phyloP scores from a whole-genome alignment of 2,888 invertebrate species.

The Dasysyrphus tricinctus region DNA sequence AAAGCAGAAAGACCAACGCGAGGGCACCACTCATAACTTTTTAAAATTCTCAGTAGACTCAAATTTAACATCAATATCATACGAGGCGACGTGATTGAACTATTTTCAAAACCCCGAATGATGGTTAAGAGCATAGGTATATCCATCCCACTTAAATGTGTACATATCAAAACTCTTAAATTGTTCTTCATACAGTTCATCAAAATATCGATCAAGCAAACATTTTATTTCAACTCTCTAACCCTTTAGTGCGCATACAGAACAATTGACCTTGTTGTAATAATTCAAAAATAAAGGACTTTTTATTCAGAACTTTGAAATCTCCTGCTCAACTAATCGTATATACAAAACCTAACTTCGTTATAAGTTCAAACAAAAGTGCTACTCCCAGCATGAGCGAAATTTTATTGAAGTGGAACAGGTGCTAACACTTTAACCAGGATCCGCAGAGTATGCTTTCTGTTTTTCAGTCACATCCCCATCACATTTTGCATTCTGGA shows the following conservation, averaged over 20 bases:
- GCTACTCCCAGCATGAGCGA: neutral
- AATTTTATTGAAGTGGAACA: constrained; percentile 38
- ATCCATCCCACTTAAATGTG: neutral
- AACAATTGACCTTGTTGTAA: neutral
- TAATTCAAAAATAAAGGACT: neutral
- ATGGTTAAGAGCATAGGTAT: neutral
- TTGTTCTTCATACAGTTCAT: neutral
- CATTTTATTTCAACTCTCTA: neutral
- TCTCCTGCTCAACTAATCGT: neutral
- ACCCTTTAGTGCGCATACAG: too few relatives aligned
- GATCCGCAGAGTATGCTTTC: neutral
- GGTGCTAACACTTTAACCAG: constrained; percentile 5
- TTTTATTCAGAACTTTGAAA: neutral
- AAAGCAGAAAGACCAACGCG: too few relatives aligned
- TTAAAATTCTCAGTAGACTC: neutral
- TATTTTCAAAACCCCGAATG: neutral
- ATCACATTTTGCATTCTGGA: constrained; percentile 16
- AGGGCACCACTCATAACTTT: too few relatives aligned
- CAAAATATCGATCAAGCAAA: neutral
- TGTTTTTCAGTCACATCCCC: neutral
- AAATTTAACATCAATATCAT: neutral
- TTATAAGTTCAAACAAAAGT: constrained; percentile 23
- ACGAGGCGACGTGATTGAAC: neutral
- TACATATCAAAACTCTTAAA: neutral
- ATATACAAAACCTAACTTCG: neutral